Conservation (phyloP, 2,113 vertebrate species). For the Edolisoma coerulescens region DNA sequence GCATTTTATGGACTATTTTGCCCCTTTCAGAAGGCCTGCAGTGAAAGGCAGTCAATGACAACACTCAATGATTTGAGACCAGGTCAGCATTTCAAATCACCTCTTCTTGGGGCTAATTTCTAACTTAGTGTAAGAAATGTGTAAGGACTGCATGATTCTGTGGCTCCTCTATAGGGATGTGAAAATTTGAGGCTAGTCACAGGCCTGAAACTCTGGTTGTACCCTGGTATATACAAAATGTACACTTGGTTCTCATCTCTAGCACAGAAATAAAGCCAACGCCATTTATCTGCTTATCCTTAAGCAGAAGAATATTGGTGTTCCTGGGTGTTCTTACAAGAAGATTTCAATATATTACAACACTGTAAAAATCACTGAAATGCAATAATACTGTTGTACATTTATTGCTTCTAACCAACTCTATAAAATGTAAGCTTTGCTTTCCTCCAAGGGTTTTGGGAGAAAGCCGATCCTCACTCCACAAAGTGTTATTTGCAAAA, state of each 20-base stretch:
- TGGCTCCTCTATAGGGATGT: background rate
- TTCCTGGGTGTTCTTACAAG: background rate
- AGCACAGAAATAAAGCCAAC: background rate
- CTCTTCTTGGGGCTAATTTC: background rate
- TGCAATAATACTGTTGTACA: background rate
- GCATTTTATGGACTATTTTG: background rate
- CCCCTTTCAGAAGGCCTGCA: background rate
- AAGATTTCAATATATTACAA: background rate
- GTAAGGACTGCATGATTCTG: background rate
- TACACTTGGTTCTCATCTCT: background rate
- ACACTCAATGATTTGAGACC: background rate
- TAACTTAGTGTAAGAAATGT: background rate
- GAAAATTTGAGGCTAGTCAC: background rate
- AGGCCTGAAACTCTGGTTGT: background rate
- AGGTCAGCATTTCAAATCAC: background rate
- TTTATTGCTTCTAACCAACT: conserved; percentile 25
- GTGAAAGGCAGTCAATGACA: background rate
- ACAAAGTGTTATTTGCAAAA: conserved; percentile 24
- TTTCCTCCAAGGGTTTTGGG: conserved; percentile 31
- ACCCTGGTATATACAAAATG: background rate
- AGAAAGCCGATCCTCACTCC: conserved; percentile 29
- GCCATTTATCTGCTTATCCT: background rate
- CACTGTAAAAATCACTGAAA: conserved; percentile 10
- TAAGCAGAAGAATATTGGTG: background rate
- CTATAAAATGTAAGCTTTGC: background rate